Evolutionary conservation across 2,888 invertebrate species (phyloP), one percentile per base, ranked within the genome.

Genomic region (Standfussiana lucernea): DNA sequence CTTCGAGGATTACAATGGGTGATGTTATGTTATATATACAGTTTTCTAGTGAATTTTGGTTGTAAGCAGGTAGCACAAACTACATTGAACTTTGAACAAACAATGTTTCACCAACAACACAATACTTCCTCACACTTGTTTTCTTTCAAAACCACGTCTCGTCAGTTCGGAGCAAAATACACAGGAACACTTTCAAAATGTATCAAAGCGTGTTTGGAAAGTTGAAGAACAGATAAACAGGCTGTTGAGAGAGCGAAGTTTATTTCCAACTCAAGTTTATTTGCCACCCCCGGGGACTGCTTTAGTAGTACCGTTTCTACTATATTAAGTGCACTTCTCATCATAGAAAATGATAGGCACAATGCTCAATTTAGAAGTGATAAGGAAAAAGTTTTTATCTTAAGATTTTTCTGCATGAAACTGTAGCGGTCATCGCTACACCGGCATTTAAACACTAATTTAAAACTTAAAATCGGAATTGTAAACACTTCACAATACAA

Each of bases 211-310:
- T 67, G 86, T 69, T 83, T 47, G 59, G n/a, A 79, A 84, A 86
- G 84, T 86, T 79, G 28, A 56, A 47, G 37, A 67, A 66, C 78
- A 59, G 79, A 83, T 75, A 83, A 75, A 72, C 73, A 86, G 62
- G 13, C 59, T 15, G 61, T 74, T 69, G 28, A 21, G 53, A 72
- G 53, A 74, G 65, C 37, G n/a, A 83, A 86, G 83, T 84, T 86
- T 83, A 74, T 74, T 78, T 68, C 68, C 18, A 62, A 77, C 73
- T 45, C 59, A 78, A 75, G 53, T 83, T 86, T 74, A 75, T 74
- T 56, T 28, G 18, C 65, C 37, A 40, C 21, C 28, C 77, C 64
- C 21, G 32, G 68, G 56, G 66, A n/a, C 62, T 18, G 28, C 65
- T 74, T 74, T 15, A 47, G 37, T 21, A 71, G 64, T n/a, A 40